Percentiles rank a stretch among this genome's conserved stretches.
Conservation (phyloP, 2,888 invertebrate genomes). For the Holacanthella duospinosa region DNA sequence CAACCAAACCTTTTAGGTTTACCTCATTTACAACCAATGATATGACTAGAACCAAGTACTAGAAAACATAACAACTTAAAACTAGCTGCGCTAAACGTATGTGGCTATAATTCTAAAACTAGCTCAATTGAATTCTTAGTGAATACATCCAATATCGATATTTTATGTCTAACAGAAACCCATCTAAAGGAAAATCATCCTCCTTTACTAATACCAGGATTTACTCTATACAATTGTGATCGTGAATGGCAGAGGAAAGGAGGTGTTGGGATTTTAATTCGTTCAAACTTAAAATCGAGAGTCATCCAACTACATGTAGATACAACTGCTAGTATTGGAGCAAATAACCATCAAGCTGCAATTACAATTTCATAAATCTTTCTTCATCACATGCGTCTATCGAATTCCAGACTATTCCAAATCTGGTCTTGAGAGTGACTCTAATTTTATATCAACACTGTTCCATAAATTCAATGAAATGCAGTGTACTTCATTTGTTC, state of each 20-base stretch:
- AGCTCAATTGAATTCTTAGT: not conserved
- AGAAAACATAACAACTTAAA: no score
- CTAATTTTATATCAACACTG: not conserved
- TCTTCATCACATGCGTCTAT: not conserved
- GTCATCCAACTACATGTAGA: no score
- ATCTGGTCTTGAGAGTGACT: not conserved
- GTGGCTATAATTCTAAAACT: not conserved
- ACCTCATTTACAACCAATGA: no score
- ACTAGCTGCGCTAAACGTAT: no score
- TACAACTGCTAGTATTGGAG: not conserved
- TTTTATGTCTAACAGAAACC: not conserved
- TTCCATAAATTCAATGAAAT: not conserved
- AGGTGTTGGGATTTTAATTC: not conserved
- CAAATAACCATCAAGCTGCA: not conserved
- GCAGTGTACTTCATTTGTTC: not conserved
- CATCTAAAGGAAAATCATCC: not conserved
- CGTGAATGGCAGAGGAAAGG: not conserved
- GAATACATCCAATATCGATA: not conserved
- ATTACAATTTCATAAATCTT: not conserved
- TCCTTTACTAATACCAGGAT: not conserved
- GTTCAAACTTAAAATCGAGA: not conserved
- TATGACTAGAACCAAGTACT: no score
- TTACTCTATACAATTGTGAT: not conserved
- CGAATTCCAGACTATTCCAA: not conserved
- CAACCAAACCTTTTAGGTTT: no score